Evolutionary conservation across 2,888 invertebrate genomes (phyloP).

Genomic region (Acholoe squamosa): DNA sequence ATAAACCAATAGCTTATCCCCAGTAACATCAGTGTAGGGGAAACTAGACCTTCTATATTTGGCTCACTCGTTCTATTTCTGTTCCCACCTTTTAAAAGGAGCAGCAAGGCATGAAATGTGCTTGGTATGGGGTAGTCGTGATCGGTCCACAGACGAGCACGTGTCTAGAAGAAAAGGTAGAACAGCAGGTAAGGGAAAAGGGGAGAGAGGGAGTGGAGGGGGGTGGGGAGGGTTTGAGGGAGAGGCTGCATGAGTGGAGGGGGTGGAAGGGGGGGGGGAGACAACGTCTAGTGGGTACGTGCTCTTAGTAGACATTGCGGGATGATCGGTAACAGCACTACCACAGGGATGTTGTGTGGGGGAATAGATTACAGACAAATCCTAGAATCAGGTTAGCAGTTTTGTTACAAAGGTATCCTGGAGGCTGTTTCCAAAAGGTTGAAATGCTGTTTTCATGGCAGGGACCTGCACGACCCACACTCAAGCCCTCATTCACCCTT

Average conservation of each 20-base stretch:
- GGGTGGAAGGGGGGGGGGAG: not conserved
- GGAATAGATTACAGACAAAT: too few relatives aligned
- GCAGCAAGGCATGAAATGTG: conserved; percentile 5
- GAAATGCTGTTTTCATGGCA: too few relatives aligned
- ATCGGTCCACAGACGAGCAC: not conserved
- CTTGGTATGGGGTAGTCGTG: not conserved
- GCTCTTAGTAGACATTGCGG: too few relatives aligned
- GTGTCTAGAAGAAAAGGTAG: not conserved
- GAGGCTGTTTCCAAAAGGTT: too few relatives aligned
- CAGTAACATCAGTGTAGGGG: not conserved
- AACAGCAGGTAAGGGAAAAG: not conserved
- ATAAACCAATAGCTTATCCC: not conserved
- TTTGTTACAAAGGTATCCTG: too few relatives aligned
- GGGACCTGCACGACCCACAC: too few relatives aligned
- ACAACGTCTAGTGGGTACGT: too few relatives aligned
- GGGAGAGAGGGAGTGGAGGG: not conserved
- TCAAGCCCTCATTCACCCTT: too few relatives aligned
- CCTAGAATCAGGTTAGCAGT: too few relatives aligned
- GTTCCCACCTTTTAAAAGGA: not conserved
- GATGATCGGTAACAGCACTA: too few relatives aligned
- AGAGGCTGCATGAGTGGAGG: too few relatives aligned
- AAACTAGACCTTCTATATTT: not conserved
- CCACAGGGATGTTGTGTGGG: too few relatives aligned
- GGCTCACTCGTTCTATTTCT: not conserved
- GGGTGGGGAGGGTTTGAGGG: not conserved